phyloP scores from a whole-genome alignment of 2,113 vertebrate genomes.

The Microcebus lehilahytsara region DNA sequence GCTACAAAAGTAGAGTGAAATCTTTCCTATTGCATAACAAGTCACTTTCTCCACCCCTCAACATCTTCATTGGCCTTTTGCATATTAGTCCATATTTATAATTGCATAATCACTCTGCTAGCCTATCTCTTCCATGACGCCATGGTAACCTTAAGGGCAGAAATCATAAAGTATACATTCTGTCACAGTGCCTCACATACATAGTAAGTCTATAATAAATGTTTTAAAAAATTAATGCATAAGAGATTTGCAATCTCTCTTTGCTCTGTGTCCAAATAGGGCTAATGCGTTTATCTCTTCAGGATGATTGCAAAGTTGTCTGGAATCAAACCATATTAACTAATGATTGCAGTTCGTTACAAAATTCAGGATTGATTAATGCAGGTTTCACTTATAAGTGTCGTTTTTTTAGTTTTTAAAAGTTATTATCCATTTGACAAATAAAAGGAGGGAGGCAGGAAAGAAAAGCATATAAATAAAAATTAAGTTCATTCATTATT shows the following conservation, averaged over 20 bases:
- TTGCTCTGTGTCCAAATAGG: neutral
- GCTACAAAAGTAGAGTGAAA: neutral
- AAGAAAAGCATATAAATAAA: neutral
- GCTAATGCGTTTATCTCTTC: neutral
- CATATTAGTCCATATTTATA: neutral
- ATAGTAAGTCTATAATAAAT: neutral
- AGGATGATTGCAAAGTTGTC: neutral
- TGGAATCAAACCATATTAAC: neutral
- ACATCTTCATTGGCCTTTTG: neutral
- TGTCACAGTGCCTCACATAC: neutral
- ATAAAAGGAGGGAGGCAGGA: neutral
- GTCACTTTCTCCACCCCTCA: neutral
- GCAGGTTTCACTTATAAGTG: neutral
- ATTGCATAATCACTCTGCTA: neutral
- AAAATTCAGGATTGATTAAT: neutral
- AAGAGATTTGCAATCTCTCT: neutral
- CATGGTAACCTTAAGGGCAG: neutral
- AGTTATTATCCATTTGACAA: neutral
- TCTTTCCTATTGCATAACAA: neutral
- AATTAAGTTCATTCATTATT: neutral
- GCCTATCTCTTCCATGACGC: neutral
- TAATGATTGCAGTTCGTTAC: neutral
- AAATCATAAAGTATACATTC: neutral
- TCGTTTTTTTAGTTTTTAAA: neutral
- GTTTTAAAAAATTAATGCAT: neutral